Conservation (phyloP, 2,888 invertebrate genomes). For the Athrips mouffetella region DNA sequence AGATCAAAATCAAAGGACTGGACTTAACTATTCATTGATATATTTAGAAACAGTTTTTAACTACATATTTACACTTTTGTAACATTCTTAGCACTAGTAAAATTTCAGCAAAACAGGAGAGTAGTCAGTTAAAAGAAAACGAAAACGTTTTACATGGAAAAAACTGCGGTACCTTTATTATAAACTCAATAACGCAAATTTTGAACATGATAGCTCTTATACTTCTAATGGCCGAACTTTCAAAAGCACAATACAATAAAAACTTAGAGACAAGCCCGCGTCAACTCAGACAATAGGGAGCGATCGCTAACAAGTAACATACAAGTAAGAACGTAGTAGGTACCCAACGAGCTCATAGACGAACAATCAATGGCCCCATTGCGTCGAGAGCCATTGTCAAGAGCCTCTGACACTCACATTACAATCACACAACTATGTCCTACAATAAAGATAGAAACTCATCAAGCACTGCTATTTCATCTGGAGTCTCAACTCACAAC, state of each 20-base stretch:
- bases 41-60: too few relatives aligned
- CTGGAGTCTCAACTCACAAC: background rate
- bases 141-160: too few relatives aligned
- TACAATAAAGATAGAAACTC: conserved; percentile 52
- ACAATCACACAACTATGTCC: too few relatives aligned
- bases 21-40: too few relatives aligned
- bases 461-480: conserved; percentile 25
- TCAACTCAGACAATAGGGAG: conserved; percentile 39
- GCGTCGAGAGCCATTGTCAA: conserved; percentile 69
- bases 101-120: too few relatives aligned
- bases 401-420: conserved; percentile 68
- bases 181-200: background rate
- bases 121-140: too few relatives aligned
- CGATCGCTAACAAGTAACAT: conserved; percentile 29
- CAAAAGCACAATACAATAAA: conserved; percentile 9
- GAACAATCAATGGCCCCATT: conserved; percentile 73
- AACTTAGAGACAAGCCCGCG: conserved; percentile 28
- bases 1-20: too few relatives aligned
- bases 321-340: conserved; percentile 36
- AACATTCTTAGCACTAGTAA: too few relatives aligned
- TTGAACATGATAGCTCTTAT: background rate
- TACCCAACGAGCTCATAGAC: conserved; percentile 48
- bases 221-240: background rate
- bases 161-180: too few relatives aligned
- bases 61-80: too few relatives aligned